Base-by-base conservation (phyloP, 2,888 invertebrate species). In the Pollenia griseotomentosa region DNA sequence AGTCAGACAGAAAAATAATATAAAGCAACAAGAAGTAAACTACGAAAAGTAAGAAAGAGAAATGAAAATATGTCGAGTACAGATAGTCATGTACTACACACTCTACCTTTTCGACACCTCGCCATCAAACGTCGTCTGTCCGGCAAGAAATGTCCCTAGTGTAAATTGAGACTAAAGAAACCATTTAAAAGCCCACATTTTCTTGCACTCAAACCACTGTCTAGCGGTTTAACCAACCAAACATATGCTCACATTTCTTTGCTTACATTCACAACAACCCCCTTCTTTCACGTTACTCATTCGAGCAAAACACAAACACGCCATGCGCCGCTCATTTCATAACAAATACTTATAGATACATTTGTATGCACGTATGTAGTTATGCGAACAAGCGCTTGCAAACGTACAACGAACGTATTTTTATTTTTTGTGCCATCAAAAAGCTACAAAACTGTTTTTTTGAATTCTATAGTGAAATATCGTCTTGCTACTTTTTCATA, bases 401-500 rank as follows among this genome's bases (percentile, higher is more conserved):
- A 63, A 57, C 46, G 46, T 48, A 61, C 23, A 81, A 65, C 40
- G 55, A 33, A 14, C n/a, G 59, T 73, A 55, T 80, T 19, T 48
- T 51, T 73, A 19, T 57, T 65, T 77, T 46, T 53, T 40, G 46
- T 68, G 61, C 33, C 77, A 79, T 75, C 55, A 74, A 83, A 75
- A 75, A 80, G n/a, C 63, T 83, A 83, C 83, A 81, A 77, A 86
- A 81, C 68, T 81, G 65, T 53, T 80, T 70, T 33, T 51, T 33
- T 63, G 6, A 63, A 61, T 73, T 23, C 9, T 63, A 14, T 51
- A 40, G 9, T 11, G 23, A 65, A 81, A 84, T 48, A 74, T 71
- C 66, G 51, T n/a, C 91, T 88, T 90, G 88, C 89, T 90, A 63
- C 74, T 70, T 81, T 85, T 87, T 83, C 88, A 88, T 86, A 79